Percentiles rank a stretch among this genome's conserved stretches.
These are phyloP conservation scores for Serranus cabrilla DNA, from an alignment of 2,797 vertebrate species.

Conservation along the genomic window DNA sequence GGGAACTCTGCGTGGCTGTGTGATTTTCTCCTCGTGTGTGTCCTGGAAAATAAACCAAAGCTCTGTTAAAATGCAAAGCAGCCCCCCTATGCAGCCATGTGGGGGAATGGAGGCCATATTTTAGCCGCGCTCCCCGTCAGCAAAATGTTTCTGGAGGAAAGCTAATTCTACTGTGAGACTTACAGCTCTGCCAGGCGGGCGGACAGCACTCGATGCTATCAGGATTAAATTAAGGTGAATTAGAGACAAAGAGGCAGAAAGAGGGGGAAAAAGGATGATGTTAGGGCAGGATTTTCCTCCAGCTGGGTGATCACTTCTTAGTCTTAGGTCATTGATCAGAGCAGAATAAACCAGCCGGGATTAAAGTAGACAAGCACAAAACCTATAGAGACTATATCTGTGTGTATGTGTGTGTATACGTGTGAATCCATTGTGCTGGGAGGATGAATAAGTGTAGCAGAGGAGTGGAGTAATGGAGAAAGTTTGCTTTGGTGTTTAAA, in stretches of 20 bases:
- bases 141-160: constrained; percentile 81
- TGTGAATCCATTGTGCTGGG: constrained; percentile 45
- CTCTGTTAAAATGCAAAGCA: constrained; percentile 86
- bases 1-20: constrained; percentile 43
- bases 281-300: constrained; percentile 80
- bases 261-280: constrained; percentile 84
- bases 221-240: constrained; percentile 89
- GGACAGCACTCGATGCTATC: constrained; percentile 87
- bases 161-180: constrained; percentile 84
- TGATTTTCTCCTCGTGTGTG: constrained; percentile 54
- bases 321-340: constrained; percentile 85
- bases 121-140: constrained; percentile 82
- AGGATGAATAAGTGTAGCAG: constrained; percentile 63
- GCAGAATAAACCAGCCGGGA: constrained; percentile 76
- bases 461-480: constrained; percentile 68
- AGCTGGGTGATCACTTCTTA: constrained; percentile 82
- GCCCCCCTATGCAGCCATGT: constrained; percentile 61
- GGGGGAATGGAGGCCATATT: constrained; percentile 80
- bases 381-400: constrained; percentile 76
- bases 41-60: constrained; percentile 76
- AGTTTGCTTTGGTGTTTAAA: constrained; percentile 69
- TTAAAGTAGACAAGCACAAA: constrained; percentile 82
- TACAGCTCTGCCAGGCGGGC: constrained; percentile 81
- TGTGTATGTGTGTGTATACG: constrained; percentile 37
- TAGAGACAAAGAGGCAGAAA: constrained; percentile 83